Conservation (phyloP, 64 coral and sea anemone species). For the Acropora yongei region DNA sequence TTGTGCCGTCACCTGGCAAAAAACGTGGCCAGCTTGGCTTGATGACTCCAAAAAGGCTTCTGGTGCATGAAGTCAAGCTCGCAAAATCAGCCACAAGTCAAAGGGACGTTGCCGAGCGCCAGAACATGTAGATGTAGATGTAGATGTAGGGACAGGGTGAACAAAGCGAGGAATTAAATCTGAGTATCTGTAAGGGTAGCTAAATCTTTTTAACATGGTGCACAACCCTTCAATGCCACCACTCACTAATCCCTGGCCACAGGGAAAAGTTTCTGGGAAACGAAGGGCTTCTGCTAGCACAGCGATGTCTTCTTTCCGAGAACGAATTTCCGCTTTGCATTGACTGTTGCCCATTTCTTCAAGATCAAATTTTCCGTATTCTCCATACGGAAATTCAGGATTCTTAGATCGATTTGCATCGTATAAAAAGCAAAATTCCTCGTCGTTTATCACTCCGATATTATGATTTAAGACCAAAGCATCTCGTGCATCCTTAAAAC, state of each 20-base stretch:
- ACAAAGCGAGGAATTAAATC: neutral
- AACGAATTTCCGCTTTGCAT: neutral
- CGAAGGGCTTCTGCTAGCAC: slow-evolving; percentile 11
- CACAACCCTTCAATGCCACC: neutral
- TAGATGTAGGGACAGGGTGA: neutral
- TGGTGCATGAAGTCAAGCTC: too few relatives aligned
- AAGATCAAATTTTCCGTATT: slow-evolving; percentile 6
- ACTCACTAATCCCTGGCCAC: neutral
- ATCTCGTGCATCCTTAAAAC: neutral
- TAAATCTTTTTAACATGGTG: too few relatives aligned
- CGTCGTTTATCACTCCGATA: too few relatives aligned
- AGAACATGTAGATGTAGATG: too few relatives aligned
- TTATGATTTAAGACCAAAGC: neutral
- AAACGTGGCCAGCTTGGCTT: too few relatives aligned
- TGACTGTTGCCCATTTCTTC: neutral
- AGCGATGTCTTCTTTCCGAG: slow-evolving; percentile 4
- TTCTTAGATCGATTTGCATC: slow-evolving; percentile 11
- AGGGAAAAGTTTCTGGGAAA: neutral
- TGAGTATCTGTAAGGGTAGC: neutral
- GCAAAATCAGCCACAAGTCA: too few relatives aligned
- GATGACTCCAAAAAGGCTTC: too few relatives aligned
- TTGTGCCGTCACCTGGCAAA: too few relatives aligned
- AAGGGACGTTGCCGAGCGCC: too few relatives aligned
- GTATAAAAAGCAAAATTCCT: too few relatives aligned
- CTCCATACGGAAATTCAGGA: too few relatives aligned